Base-by-base conservation (phyloP, 2,888 invertebrate species). In the Eupelmus urozonus region DNA sequence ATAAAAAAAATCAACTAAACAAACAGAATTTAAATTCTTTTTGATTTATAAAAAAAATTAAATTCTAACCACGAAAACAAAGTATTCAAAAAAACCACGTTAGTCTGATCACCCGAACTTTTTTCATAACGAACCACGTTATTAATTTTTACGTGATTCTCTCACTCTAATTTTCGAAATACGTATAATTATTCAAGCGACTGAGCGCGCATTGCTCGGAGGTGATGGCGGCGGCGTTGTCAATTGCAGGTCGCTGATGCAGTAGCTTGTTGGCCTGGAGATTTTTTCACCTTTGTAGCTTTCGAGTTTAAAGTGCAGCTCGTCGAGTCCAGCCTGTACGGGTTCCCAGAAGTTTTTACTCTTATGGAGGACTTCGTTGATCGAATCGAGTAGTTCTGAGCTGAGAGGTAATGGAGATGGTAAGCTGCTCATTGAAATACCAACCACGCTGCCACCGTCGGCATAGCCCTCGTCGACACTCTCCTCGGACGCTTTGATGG, bases 401-500 rank as follows among this genome's bases (percentile, higher is more conserved):
- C 84, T 82, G 45, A 86, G 65, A 11, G 84, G 81, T 62, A 74
- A 69, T 4, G 87, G 83, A 11, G 85, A 85, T n/a, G 85, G 84
- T 45, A 87, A 74, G 76, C 84, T 84, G 23, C 80, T 66, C 2
- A 80, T 80, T 18, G 49, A 20, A 23, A 70, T 34, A 40, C 82
- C 53, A 1, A 79, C 76, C 45, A 80, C 80, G 27, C 78, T 76
- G n/a, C 79, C 84, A 57, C 85, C 83, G 59, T 87, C 87, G 0
- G 83, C 87, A 74, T 87, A 87, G 25, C 87, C 87, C 75, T 87
- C 87, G 27, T 87, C 87, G 20, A 87, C 81, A 82, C 84, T 87
- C 74, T 87, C 87, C 59, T 87, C 85, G 9, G 82, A 81, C 65
- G 76, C 69, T 72, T 84, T 87, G 0, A 79, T 78, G 11, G 80